phyloP scores from a whole-genome alignment of 1,140 invertebrate species.

The Drosophila punjabiensis region DNA sequence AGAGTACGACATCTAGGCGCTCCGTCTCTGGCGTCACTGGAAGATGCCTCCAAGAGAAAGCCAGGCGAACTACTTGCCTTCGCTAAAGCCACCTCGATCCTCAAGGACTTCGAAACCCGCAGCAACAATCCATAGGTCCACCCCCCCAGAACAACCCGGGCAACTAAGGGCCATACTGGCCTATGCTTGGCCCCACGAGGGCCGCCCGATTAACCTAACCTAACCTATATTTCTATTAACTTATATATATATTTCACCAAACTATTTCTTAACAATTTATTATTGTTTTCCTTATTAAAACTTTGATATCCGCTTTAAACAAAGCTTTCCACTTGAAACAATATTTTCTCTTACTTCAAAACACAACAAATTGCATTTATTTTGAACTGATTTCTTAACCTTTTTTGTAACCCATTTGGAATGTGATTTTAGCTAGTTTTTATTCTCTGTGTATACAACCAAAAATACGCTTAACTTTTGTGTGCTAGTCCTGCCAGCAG shows the following conservation, averaged over 20 bases:
- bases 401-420: background rate
- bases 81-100: too few species aligned
- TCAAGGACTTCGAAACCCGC: too few species aligned
- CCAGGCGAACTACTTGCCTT: too few species aligned
- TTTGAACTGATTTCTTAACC: too few species aligned
- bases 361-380: background rate
- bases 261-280: background rate
- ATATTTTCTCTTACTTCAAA: background rate
- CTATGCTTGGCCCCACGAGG: too few species aligned
- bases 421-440: background rate
- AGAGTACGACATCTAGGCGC: too few species aligned
- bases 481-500: constrained; percentile 35
- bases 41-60: too few species aligned
- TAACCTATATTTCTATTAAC: background rate
- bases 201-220: too few species aligned
- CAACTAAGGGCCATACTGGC: too few species aligned
- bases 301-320: background rate
- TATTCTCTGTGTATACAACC: constrained; percentile 6
- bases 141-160: too few species aligned
- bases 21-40: too few species aligned
- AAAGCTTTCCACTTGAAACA: background rate
- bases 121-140: too few species aligned
- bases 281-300: background rate
- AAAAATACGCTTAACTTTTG: constrained; percentile 59
- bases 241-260: background rate